These are phyloP conservation scores for Canis aureus DNA, from an alignment of 2,113 vertebrate species.

Conservation along the genomic window DNA sequence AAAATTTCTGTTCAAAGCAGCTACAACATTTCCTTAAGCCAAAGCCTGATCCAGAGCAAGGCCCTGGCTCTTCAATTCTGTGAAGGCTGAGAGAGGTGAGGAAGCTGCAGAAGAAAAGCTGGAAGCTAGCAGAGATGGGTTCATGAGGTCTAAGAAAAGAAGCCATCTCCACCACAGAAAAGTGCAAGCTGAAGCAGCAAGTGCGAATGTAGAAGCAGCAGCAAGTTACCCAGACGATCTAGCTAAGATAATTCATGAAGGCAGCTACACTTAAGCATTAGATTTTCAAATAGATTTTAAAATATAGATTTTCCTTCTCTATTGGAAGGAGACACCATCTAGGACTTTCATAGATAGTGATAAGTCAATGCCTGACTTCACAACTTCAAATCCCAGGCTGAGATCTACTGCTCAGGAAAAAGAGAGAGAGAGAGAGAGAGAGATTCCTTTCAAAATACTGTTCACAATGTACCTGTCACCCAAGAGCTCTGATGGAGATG, in stretches of 20 bases:
- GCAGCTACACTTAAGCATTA: background rate
- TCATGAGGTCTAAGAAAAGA: background rate
- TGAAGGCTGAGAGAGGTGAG: background rate
- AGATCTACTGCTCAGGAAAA: background rate
- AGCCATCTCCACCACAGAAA: background rate
- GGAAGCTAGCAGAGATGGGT: background rate
- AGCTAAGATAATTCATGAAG: background rate
- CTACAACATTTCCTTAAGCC: background rate
- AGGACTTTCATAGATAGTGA: background rate
- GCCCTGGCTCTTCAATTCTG: background rate
- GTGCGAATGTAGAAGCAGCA: background rate
- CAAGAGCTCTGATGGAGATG: background rate
- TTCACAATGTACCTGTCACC: background rate
- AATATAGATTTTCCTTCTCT: no score
- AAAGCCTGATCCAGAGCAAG: background rate
- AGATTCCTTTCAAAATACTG: background rate
- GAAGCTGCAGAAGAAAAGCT: background rate
- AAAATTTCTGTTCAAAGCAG: background rate
- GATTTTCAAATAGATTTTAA: background rate
- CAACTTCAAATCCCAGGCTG: background rate
- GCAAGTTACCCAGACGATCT: background rate
- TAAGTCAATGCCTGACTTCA: background rate
- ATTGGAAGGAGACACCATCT: background rate
- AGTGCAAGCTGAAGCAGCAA: background rate
- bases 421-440: background rate